phyloP scores from a whole-genome alignment of 2,797 vertebrate species.

The Dipus sagitta region DNA sequence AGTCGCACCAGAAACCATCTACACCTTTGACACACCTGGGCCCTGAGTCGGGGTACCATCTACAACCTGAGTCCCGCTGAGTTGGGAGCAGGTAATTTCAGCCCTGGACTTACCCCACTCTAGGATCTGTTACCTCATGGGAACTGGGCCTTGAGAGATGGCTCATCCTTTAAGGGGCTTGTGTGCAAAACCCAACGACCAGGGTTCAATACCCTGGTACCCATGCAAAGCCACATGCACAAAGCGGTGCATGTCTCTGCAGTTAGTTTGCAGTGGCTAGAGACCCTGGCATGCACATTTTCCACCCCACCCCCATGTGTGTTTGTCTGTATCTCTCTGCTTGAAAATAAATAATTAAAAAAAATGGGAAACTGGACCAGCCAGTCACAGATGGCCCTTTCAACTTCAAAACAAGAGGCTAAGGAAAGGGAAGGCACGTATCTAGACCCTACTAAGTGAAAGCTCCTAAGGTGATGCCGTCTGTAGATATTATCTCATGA shows the following conservation, averaged over 20 bases:
- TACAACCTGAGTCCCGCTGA: neutral
- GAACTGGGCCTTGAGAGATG: too few relatives aligned
- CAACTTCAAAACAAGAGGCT: neutral
- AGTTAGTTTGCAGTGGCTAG: too few relatives aligned
- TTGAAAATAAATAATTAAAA: too few relatives aligned
- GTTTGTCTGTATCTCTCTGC: too few relatives aligned
- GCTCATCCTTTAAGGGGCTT: too few relatives aligned
- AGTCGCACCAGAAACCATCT: neutral
- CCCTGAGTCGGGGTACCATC: neutral
- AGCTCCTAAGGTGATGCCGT: neutral
- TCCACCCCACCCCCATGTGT: too few relatives aligned
- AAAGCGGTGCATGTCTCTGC: too few relatives aligned
- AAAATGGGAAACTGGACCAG: neutral
- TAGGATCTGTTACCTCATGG: neutral
- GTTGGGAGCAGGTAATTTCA: neutral
- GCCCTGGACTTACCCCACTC: neutral
- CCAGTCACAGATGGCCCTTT: neutral
- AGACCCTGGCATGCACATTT: too few relatives aligned
- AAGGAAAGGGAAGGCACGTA: neutral
- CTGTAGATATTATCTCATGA: neutral
- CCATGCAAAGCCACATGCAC: too few relatives aligned
- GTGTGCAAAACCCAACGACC: too few relatives aligned
- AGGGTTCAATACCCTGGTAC: too few relatives aligned
- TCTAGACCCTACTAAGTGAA: neutral
- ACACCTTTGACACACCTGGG: neutral